phyloP scores from a whole-genome alignment of 1,140 invertebrate species.

The Amphibalanus amphitrite region DNA sequence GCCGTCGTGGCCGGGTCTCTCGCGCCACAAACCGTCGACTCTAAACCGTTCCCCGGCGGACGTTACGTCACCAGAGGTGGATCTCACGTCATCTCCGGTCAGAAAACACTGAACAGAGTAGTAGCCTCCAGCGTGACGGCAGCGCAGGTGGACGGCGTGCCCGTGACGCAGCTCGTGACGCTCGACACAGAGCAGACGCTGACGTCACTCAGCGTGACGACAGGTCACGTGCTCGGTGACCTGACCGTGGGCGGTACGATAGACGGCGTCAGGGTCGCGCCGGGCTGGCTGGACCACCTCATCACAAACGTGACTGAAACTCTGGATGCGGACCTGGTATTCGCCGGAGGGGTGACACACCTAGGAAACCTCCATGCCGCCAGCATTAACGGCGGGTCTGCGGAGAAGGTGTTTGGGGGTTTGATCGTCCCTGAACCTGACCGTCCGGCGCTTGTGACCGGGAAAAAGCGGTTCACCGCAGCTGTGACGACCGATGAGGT shows the following conservation, averaged over 20 bases:
- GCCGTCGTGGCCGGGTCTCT: not conserved
- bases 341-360: not conserved
- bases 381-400: not conserved
- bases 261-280: not conserved
- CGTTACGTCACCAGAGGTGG: not conserved
- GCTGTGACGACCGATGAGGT: not conserved
- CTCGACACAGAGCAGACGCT: not conserved
- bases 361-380: not conserved
- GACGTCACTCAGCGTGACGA: not conserved
- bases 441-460: not conserved
- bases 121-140: not conserved
- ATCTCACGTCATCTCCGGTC: not conserved
- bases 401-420: not conserved
- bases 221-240: not conserved
- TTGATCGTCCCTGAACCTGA: no score
- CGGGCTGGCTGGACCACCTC: not conserved
- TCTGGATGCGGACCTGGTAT: not conserved
- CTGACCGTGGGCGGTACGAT: not conserved
- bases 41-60: not conserved
- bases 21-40: not conserved
- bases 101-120: not conserved
- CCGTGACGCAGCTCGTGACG: not conserved
- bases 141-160: not conserved
- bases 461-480: not conserved
- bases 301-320: not conserved